These are phyloP conservation scores for Lottia gigantea DNA, from an alignment of 2,888 invertebrate species.

Conservation along the genomic window DNA sequence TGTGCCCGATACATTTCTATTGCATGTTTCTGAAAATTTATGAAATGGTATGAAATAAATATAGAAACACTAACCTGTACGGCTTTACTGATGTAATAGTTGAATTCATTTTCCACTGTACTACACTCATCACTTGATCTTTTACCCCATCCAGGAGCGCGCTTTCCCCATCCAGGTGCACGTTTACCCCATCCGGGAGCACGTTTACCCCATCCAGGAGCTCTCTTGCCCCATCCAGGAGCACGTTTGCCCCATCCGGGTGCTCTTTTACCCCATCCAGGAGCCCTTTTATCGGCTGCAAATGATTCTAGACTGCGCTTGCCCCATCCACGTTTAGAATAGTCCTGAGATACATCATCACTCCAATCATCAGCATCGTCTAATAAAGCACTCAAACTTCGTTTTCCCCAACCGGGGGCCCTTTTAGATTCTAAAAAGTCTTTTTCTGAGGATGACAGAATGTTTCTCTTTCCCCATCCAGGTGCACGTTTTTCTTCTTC, in stretches of 20 bases:
- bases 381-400: slow-evolving; percentile 26
- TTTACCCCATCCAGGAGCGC: slow-evolving; percentile 54
- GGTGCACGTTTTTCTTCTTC: slow-evolving; percentile 36
- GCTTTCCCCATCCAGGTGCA: slow-evolving; percentile 54
- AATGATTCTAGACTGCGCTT: slow-evolving; percentile 33
- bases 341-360: slow-evolving; percentile 29
- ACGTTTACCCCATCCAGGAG: slow-evolving; percentile 56
- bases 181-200: slow-evolving; percentile 53
- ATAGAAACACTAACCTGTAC: slow-evolving; percentile 26
- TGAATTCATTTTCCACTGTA: slow-evolving; percentile 22
- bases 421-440: slow-evolving; percentile 38
- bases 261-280: slow-evolving; percentile 48
- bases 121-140: slow-evolving; percentile 32
- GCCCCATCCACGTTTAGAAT: slow-evolving; percentile 45
- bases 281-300: slow-evolving; percentile 34
- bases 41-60: background rate
- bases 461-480: slow-evolving; percentile 46
- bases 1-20: too few species aligned
- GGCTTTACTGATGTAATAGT: slow-evolving; percentile 23
- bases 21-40: background rate
- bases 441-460: slow-evolving; percentile 28
- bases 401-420: slow-evolving; percentile 47
- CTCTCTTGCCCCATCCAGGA: slow-evolving; percentile 33
- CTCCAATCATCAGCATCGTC: slow-evolving; percentile 33
- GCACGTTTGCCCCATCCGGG: slow-evolving; percentile 49